A percentile compares a stretch with the other conserved stretches of the same genome.
These are phyloP conservation scores for Chaenocephalus aceratus DNA, from an alignment of 2,113 vertebrate genomes.

Conservation along the genomic window DNA sequence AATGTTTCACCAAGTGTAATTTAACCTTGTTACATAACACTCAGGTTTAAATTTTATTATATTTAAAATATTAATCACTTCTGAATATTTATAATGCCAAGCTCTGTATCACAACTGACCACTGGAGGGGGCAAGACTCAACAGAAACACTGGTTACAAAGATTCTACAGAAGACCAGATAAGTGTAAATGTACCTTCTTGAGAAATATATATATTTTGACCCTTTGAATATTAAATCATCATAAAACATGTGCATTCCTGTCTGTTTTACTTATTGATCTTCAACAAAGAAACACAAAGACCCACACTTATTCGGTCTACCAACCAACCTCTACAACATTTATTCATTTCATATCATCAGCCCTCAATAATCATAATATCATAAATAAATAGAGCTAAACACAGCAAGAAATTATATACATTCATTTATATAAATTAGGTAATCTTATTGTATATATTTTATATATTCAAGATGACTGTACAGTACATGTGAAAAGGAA, in stretches of 20 bases:
- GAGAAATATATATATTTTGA: not conserved
- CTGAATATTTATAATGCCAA: not conserved
- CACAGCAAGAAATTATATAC: slow-evolving; percentile 78
- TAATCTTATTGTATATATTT: slow-evolving; percentile 70
- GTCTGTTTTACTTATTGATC: not conserved
- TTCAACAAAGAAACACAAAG: slow-evolving; percentile 11
- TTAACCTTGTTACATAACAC: not conserved
- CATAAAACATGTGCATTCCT: not conserved
- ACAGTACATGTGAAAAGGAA: slow-evolving; percentile 80
- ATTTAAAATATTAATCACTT: not conserved
- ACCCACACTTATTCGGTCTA: slow-evolving; percentile 11
- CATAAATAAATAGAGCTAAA: slow-evolving; percentile 78
- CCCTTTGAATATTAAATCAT: slow-evolving; percentile 33
- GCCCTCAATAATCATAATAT: slow-evolving; percentile 51
- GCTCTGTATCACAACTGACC: slow-evolving; percentile 22
- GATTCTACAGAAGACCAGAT: not conserved
- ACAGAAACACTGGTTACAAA: not conserved
- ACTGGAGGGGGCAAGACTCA: slow-evolving; percentile 58
- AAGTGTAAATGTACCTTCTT: not conserved
- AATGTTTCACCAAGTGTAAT: not conserved
- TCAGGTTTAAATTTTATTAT: not conserved
- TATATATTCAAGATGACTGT: slow-evolving; percentile 69
- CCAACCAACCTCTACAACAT: slow-evolving; percentile 65
- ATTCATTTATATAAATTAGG: slow-evolving; percentile 84
- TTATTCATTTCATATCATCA: slow-evolving; percentile 72